Evolutionary conservation across 2,797 vertebrate species (phyloP).

Genomic region (Paguma larvata): DNA sequence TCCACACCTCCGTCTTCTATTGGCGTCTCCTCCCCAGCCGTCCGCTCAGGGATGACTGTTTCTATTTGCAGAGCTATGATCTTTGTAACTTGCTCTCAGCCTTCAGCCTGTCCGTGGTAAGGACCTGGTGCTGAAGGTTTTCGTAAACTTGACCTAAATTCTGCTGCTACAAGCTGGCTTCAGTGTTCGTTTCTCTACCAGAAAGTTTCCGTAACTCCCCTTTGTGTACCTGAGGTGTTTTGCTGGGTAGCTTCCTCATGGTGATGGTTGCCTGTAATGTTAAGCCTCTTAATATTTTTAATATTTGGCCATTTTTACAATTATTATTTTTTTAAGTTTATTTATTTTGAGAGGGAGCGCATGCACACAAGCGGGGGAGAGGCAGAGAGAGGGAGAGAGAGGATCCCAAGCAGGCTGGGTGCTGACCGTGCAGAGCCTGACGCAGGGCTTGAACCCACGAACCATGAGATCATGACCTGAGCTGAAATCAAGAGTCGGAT

Average conservation of each 20-base stretch:
- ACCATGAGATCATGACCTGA: too few relatives aligned
- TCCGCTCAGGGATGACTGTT: not conserved
- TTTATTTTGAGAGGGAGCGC: too few relatives aligned
- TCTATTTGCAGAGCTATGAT: not conserved
- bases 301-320: slow-evolving; percentile 24
- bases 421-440: too few relatives aligned
- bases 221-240: not conserved
- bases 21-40: not conserved
- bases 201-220: not conserved
- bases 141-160: slow-evolving; percentile 43
- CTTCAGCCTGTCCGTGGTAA: not conserved
- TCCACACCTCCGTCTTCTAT: not conserved
- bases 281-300: slow-evolving; percentile 19
- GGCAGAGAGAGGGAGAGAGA: too few relatives aligned
- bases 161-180: not conserved
- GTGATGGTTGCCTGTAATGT: not conserved
- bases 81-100: not conserved
- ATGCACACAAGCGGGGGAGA: too few relatives aligned
- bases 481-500: too few relatives aligned
- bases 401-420: too few relatives aligned
- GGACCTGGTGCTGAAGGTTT: not conserved
- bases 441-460: too few relatives aligned
- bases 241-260: not conserved
- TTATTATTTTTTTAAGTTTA: too few relatives aligned
- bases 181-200: not conserved